phyloP scores from a whole-genome alignment of 1,140 invertebrate species.

The Tenebrio molitor region DNA sequence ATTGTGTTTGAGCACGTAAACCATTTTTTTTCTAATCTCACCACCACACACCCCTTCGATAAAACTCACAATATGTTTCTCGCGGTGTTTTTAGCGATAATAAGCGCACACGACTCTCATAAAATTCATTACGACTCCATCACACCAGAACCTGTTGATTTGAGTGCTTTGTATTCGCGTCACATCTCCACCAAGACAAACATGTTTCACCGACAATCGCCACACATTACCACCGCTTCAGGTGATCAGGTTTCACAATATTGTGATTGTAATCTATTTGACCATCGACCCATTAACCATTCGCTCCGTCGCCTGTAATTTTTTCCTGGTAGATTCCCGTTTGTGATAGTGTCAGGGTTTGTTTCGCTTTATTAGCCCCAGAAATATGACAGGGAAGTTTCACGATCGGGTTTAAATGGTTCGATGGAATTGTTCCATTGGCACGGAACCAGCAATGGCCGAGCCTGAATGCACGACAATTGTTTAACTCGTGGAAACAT shows the following conservation, averaged over 20 bases:
- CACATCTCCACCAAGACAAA: too few relatives aligned
- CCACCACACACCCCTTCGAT: not conserved
- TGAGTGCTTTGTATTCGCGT: too few relatives aligned
- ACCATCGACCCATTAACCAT: not conserved
- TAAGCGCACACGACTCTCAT: too few relatives aligned
- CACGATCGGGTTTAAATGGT: too few relatives aligned
- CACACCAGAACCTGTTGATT: not conserved
- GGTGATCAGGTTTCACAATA: not conserved
- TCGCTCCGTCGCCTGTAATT: not conserved
- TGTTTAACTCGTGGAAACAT: not conserved
- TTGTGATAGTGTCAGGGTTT: constrained; percentile 4
- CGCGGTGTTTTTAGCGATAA: too few relatives aligned
- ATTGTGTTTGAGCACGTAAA: not conserved
- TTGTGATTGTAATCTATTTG: not conserved
- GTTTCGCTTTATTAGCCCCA: not conserved
- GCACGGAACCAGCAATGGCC: not conserved
- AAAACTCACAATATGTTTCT: too few relatives aligned
- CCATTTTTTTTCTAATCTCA: not conserved
- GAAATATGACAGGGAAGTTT: not conserved
- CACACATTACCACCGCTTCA: too few relatives aligned
- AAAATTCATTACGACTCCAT: not conserved
- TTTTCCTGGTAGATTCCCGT: not conserved
- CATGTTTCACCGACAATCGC: too few relatives aligned
- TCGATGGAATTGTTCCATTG: too few relatives aligned
- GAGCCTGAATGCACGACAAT: not conserved